Conservation (phyloP, 2,888 invertebrate species). For the Itoplectis maculator region DNA sequence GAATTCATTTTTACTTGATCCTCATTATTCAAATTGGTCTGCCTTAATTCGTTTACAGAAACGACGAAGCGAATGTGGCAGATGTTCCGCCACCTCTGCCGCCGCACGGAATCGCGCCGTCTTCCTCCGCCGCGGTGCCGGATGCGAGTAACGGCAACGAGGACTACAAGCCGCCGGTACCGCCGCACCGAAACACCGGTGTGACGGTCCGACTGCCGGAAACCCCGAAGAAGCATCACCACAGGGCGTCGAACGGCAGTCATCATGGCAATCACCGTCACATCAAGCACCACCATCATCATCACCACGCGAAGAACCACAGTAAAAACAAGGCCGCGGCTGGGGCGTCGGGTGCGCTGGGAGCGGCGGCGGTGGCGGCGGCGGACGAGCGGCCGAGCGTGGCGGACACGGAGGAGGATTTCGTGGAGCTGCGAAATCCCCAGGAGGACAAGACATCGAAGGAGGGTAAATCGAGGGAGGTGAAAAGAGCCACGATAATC, state of each 20-base stretch:
- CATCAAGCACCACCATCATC: slow-evolving; percentile 71
- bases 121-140: slow-evolving; percentile 72
- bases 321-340: slow-evolving; percentile 55
- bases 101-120: slow-evolving; percentile 85
- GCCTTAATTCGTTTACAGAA: slow-evolving; percentile 76
- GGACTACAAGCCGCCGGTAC: slow-evolving; percentile 93
- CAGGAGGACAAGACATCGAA: slow-evolving; percentile 77
- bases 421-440: slow-evolving; percentile 79
- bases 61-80: slow-evolving; percentile 75
- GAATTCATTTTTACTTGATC: too few relatives aligned
- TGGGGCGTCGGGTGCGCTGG: slow-evolving; percentile 15
- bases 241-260: slow-evolving; percentile 82
- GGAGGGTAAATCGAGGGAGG: slow-evolving; percentile 85
- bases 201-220: slow-evolving; percentile 85
- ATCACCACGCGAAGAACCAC: slow-evolving; percentile 70
- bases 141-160: slow-evolving; percentile 75
- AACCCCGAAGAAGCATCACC: slow-evolving; percentile 83
- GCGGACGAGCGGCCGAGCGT: slow-evolving; percentile 70
- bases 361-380: slow-evolving; percentile 27
- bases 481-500: slow-evolving; percentile 94
- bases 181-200: slow-evolving; percentile 92
- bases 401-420: slow-evolving; percentile 75
- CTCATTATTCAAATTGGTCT: too few relatives aligned
- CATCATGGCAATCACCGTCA: slow-evolving; percentile 81
- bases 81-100: slow-evolving; percentile 85